Base-by-base conservation (phyloP, 2,113 vertebrate genomes). In the Macrotus californicus region DNA sequence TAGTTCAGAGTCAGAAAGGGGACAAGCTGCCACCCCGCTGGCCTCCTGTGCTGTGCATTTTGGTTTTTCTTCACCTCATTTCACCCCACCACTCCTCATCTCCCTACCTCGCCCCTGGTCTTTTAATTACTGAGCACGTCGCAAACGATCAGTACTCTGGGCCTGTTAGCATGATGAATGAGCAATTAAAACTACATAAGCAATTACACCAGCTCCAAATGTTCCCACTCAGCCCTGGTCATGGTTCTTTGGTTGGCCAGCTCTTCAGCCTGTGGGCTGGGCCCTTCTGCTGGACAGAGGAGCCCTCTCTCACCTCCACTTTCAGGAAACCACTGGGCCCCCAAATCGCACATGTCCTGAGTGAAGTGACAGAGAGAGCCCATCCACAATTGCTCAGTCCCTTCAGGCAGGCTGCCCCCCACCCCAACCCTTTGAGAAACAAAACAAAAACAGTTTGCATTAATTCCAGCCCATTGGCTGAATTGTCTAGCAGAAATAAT, bases 111-210 rank as follows among this genome's bases (percentile, higher is more conserved):
- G 96, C 96, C 97, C 73, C 46, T 80, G 82, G 66, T 95, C 96
- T 97, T 96, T 96, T 96, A 96, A 97, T 97, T 97, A 97, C 96
- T 81, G 89, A 94, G 91, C 95, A 94, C 69, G 11, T 96, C 59
- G 67, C 93, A 91, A 96, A 96, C 0, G 89, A 96, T 95, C 96
- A 93, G 96, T 91, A 94, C 88, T 95, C 77, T 52, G 94, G 94
- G 96, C 94, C 96, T 82, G 96, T 97, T 97, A 96, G 86, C 89
- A 87, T 96, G 96, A 97, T 96, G 90, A 97, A 97, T 94, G 96
- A 94, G 93, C 97, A 97, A 97, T 97, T 97, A 96, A 96, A 94
- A 95, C 93, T 70, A 94, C 96, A 96, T 94, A 93, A 97, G 94
- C 97, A 97, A 96, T 97, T 95, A 96, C 61, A 54, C 85, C 85